Percentiles rank a stretch among this genome's conserved stretches.
phyloP scores from a whole-genome alignment of 2,888 invertebrate species.

The Erebia epiphron region DNA sequence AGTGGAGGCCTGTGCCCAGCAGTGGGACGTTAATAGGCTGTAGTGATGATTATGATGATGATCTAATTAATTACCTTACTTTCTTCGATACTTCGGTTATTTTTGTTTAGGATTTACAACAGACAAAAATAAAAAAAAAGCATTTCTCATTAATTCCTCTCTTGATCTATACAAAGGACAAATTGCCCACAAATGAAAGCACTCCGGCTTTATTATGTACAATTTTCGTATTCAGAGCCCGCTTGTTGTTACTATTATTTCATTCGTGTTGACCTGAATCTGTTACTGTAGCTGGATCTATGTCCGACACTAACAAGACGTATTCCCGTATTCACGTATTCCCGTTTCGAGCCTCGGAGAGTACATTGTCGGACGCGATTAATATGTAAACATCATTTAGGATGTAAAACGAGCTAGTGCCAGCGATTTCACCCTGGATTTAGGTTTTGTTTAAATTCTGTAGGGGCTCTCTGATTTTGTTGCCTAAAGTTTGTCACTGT shows the following conservation, averaged over 20 bases:
- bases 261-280: conserved; percentile 28
- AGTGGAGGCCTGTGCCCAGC: too few species aligned
- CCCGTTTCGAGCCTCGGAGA: conserved; percentile 14
- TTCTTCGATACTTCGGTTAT: too few species aligned
- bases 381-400: conserved; percentile 15
- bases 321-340: conserved; percentile 24
- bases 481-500: too few species aligned
- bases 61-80: too few species aligned
- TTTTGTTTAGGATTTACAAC: too few species aligned
- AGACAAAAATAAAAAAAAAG: too few species aligned
- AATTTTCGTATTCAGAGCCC: conserved; percentile 17
- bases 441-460: too few species aligned
- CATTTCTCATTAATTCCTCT: too few species aligned
- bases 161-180: background rate
- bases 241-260: conserved; percentile 16
- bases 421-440: background rate
- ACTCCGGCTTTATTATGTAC: conserved; percentile 19
- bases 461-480: too few species aligned
- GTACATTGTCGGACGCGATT: conserved; percentile 18
- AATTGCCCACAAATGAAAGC: conserved; percentile 10
- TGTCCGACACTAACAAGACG: conserved; percentile 27
- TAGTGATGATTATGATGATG: too few species aligned
- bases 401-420: background rate
- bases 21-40: too few species aligned
- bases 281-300: conserved; percentile 22